Conservation (phyloP, 2,113 vertebrate species). For the Aix galericulata region DNA sequence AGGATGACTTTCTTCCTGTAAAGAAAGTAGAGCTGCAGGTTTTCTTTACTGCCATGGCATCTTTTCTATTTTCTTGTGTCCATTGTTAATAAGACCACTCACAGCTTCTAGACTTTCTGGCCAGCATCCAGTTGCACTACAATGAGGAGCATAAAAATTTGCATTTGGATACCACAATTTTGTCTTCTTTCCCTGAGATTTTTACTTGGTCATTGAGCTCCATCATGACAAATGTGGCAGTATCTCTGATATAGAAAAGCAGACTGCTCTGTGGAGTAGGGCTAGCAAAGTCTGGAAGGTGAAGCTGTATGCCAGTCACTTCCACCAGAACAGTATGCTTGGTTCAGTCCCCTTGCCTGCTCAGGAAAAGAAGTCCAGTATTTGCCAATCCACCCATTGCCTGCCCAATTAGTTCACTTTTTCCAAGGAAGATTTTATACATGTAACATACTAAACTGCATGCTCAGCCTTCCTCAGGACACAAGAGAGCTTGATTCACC, state of each 20-base stretch:
- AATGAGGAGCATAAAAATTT: background rate
- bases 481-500: background rate
- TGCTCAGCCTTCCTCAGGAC: background rate
- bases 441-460: background rate
- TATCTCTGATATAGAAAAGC: background rate
- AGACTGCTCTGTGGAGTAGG: background rate
- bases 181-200: background rate
- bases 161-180: background rate
- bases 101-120: background rate
- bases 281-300: background rate
- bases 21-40: background rate
- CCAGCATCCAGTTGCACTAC: background rate
- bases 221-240: background rate
- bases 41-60: background rate
- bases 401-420: background rate
- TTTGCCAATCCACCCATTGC: background rate
- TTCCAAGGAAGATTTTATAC: background rate
- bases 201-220: background rate
- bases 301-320: background rate
- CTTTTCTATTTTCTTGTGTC: background rate
- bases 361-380: background rate
- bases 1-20: background rate
- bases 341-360: background rate
- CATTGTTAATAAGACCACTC: background rate
- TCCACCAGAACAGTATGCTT: background rate